Evolutionary conservation across 2,888 invertebrate genomes (phyloP).

Genomic region (Aromia moschata): DNA sequence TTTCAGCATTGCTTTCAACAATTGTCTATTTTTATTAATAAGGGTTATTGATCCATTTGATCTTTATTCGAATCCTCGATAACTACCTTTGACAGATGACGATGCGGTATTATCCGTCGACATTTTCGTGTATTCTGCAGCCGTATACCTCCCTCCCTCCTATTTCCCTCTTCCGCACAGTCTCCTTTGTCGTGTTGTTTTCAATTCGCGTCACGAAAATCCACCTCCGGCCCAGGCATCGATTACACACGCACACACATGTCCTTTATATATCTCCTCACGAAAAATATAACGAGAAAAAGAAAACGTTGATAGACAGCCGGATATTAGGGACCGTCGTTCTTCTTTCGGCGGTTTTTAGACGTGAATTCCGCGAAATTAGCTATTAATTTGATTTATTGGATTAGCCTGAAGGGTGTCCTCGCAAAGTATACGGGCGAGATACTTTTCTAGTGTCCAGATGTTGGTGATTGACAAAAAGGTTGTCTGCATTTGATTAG

Average conservation of each 20-base stretch:
- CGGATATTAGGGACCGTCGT: conserved; percentile 21
- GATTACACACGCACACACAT: conserved; percentile 20
- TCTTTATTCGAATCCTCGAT: background rate
- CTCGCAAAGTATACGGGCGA: no score
- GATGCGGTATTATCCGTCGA: conserved; percentile 7
- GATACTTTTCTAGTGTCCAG: no score
- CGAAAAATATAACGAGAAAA: conserved; percentile 13
- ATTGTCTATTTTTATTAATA: no score
- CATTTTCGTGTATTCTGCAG: conserved; percentile 1
- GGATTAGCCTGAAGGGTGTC: background rate
- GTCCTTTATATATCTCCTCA: conserved; percentile 19
- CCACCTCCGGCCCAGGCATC: conserved; percentile 20
- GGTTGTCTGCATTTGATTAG: no score
- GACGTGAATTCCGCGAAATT: conserved; percentile 3
- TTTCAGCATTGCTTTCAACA: no score
- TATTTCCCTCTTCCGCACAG: conserved; percentile 15
- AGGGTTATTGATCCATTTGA: no score
- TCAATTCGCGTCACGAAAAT: conserved; percentile 24
- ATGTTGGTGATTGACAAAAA: no score
- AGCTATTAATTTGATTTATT: conserved; percentile 11
- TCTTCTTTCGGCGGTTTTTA: background rate
- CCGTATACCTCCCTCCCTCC: background rate
- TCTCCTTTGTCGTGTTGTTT: conserved; percentile 20
- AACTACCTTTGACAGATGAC: conserved; percentile 7
- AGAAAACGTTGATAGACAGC: conserved; percentile 15